Percentiles rank a stretch among this genome's conserved stretches.
These are phyloP conservation scores for Macroteleia sp. DNA, from an alignment of 2,888 invertebrate genomes.

Conservation along the genomic window DNA sequence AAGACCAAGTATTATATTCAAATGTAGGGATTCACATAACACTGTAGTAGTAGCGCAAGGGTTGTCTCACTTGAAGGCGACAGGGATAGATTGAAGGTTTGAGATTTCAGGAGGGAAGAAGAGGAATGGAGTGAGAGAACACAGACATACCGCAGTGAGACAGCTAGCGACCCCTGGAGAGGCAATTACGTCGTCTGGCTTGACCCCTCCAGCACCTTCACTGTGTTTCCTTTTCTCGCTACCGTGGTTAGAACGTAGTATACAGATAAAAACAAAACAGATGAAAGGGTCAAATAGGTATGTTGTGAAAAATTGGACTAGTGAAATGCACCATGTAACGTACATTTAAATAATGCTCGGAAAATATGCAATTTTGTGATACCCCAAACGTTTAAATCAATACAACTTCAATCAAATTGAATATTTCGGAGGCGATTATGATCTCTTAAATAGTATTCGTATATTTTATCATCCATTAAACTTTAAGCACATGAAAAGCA, in stretches of 20 bases:
- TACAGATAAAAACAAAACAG: too few species aligned
- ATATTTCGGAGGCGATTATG: slow-evolving; percentile 24
- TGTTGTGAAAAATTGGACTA: not conserved
- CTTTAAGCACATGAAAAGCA: slow-evolving; percentile 47
- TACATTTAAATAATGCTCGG: not conserved
- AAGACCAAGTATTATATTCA: slow-evolving; percentile 81
- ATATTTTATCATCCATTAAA: slow-evolving; percentile 58
- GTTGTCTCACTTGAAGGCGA: slow-evolving; percentile 54
- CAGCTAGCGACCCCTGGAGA: slow-evolving; percentile 68
- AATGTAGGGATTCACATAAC: slow-evolving; percentile 76
- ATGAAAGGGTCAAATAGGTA: slow-evolving; percentile 22
- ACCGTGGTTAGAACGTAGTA: too few species aligned
- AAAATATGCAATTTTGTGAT: too few species aligned
- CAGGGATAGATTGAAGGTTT: slow-evolving; percentile 66
- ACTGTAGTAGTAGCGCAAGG: too few species aligned
- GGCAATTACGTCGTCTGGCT: slow-evolving; percentile 79
- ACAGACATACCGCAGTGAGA: slow-evolving; percentile 70
- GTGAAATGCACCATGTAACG: not conserved
- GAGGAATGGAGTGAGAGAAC: slow-evolving; percentile 65
- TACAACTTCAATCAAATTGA: slow-evolving; percentile 37
- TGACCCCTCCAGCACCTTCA: slow-evolving; percentile 68
- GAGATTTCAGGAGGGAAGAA: slow-evolving; percentile 66
- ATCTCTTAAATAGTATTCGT: slow-evolving; percentile 21
- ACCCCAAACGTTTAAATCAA: slow-evolving; percentile 24
- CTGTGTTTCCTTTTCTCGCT: slow-evolving; percentile 60